Conservation (phyloP, 2,113 vertebrate species). For the Cololabis saira region DNA sequence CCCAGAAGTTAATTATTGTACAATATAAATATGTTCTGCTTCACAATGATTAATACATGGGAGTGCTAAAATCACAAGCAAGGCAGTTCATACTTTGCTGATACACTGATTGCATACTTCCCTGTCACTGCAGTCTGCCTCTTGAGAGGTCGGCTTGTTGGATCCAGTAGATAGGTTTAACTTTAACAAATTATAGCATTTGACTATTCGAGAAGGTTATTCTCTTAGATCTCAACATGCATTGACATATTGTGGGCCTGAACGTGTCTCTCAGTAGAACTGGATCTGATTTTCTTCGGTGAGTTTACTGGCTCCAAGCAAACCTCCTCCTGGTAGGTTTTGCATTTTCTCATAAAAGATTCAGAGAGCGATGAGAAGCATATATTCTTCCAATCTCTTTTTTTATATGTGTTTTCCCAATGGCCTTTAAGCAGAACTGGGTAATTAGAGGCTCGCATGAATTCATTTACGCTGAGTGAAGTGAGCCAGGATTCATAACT, state of each 20-base stretch:
- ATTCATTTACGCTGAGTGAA: conserved; percentile 50
- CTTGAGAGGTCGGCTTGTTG: not conserved
- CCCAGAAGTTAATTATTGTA: not conserved
- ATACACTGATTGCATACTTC: not conserved
- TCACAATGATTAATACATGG: no score
- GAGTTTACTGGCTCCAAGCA: conserved; percentile 29
- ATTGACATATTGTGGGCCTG: not conserved
- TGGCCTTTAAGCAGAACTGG: conserved; percentile 41
- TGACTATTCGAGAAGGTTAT: conserved; percentile 7
- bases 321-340: conserved; percentile 21
- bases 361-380: conserved; percentile 27
- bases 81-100: not conserved
- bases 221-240: conserved; percentile 21
- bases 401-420: conserved; percentile 31
- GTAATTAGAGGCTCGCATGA: conserved; percentile 62
- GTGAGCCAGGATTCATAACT: conserved; percentile 40
- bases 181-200: not conserved
- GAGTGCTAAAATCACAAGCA: not conserved
- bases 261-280: not conserved
- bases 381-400: conserved; percentile 17
- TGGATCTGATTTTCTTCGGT: conserved; percentile 7
- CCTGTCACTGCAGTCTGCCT: not conserved
- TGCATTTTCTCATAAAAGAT: conserved; percentile 47
- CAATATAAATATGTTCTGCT: not conserved
- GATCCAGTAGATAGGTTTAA: conserved; percentile 1